These are phyloP conservation scores for Uria lomvia DNA, from an alignment of 2,113 vertebrate species.

Conservation along the genomic window DNA sequence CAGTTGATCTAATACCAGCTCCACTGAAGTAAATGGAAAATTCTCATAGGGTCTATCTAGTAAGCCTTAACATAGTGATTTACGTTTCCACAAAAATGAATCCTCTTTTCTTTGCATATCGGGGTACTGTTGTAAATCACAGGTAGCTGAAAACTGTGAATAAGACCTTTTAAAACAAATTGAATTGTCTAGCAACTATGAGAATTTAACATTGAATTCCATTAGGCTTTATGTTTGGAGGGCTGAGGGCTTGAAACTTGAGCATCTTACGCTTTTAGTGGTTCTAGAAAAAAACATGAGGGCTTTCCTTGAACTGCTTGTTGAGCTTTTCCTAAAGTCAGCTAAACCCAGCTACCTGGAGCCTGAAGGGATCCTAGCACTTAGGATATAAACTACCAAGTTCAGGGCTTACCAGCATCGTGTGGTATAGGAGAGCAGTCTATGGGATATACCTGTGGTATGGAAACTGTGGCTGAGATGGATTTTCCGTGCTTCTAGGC, in stretches of 20 bases:
- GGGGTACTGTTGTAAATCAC: not conserved
- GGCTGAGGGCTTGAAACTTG: not conserved
- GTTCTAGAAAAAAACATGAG: accelerated
- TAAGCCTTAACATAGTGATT: accelerated
- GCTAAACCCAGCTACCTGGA: not conserved
- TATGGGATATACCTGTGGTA: not conserved
- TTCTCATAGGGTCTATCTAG: not conserved
- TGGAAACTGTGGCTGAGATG: not conserved
- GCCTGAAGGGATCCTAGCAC: not conserved
- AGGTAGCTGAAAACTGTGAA: not conserved
- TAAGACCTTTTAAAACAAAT: not conserved
- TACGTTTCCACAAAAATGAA: not conserved
- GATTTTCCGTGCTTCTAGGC: not conserved
- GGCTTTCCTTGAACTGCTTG: not conserved
- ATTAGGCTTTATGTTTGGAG: not conserved
- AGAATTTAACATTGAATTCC: not conserved
- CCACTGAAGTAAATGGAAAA: not conserved
- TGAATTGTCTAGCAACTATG: not conserved
- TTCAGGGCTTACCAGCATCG: not conserved
- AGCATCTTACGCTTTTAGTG: not conserved
- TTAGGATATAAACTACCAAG: not conserved
- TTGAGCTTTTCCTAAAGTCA: not conserved
- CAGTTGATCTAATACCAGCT: not conserved
- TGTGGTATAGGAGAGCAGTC: not conserved
- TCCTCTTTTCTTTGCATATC: not conserved